Evolutionary conservation across 2,797 vertebrate genomes (phyloP).

Genomic region (Hypotaenidia okinawae): DNA sequence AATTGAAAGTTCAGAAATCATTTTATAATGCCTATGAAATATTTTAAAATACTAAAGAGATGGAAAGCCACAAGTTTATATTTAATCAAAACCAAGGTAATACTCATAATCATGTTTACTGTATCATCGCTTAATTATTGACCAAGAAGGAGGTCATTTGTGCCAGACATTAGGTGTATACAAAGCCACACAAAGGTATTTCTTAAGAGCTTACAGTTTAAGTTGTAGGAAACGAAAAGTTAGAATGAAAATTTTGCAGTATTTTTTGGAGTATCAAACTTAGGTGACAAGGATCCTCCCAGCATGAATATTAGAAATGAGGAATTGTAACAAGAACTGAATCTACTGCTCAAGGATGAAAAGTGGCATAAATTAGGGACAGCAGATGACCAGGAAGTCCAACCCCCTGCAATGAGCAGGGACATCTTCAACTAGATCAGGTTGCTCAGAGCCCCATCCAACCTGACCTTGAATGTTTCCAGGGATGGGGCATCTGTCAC

Average conservation of each 20-base stretch:
- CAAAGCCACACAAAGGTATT: background rate
- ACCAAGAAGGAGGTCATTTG: background rate
- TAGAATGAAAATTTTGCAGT: background rate
- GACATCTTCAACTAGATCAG: too few species aligned
- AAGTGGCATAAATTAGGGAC: background rate
- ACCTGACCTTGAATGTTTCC: too few species aligned
- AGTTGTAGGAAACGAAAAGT: background rate
- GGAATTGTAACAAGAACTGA: background rate
- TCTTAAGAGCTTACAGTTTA: background rate
- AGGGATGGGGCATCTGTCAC: too few species aligned
- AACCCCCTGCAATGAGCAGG: too few species aligned
- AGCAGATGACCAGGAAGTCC: background rate
- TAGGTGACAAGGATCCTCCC: background rate
- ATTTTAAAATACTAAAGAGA: background rate
- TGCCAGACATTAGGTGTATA: background rate
- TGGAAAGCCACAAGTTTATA: background rate
- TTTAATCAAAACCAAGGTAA: constrained; percentile 12
- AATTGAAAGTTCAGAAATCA: background rate
- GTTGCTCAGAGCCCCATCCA: too few species aligned
- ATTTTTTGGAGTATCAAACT: background rate
- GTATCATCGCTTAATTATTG: constrained; percentile 7
- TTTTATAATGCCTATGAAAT: background rate
- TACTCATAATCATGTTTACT: background rate
- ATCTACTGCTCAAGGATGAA: background rate
- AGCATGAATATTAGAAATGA: background rate